Percentiles rank a stretch among this genome's conserved stretches.
These are phyloP conservation scores for Syndactyla subalaris DNA, from an alignment of 2,797 vertebrate species.

Conservation along the genomic window DNA sequence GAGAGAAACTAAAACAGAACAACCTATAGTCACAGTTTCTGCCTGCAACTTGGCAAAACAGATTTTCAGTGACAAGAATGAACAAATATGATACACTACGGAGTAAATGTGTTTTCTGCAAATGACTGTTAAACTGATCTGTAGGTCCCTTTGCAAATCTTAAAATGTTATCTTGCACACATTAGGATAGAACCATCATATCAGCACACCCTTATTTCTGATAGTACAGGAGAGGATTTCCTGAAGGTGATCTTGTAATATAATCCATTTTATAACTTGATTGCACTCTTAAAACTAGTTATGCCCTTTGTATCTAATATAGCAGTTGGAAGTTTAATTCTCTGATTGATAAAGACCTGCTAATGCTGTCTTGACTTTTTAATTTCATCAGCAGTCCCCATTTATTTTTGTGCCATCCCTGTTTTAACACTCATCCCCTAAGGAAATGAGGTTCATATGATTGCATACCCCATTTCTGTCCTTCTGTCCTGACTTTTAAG, in stretches of 20 bases:
- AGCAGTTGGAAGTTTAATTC: slow-evolving; percentile 9
- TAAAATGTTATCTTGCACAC: neutral
- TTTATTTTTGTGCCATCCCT: neutral
- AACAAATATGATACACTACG: neutral
- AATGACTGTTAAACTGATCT: neutral
- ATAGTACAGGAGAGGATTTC: neutral
- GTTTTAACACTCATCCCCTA: neutral
- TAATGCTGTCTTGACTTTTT: neutral
- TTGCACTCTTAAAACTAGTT: slow-evolving; percentile 37
- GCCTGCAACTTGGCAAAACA: neutral
- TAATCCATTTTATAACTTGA: slow-evolving; percentile 17
- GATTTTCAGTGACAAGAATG: neutral
- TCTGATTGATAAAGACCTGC: slow-evolving; percentile 14
- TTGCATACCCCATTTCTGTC: neutral
- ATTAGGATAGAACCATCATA: neutral
- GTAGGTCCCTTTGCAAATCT: neutral
- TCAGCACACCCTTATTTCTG: neutral
- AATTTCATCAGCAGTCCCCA: slow-evolving; percentile 4
- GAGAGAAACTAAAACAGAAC: neutral
- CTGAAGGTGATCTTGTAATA: neutral
- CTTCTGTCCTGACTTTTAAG: neutral
- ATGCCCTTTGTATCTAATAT: neutral
- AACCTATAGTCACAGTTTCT: neutral
- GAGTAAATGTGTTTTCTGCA: neutral
- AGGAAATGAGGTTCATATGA: neutral